phyloP scores from a whole-genome alignment of 2,888 invertebrate genomes.

The Pachydiplax longipennis region DNA sequence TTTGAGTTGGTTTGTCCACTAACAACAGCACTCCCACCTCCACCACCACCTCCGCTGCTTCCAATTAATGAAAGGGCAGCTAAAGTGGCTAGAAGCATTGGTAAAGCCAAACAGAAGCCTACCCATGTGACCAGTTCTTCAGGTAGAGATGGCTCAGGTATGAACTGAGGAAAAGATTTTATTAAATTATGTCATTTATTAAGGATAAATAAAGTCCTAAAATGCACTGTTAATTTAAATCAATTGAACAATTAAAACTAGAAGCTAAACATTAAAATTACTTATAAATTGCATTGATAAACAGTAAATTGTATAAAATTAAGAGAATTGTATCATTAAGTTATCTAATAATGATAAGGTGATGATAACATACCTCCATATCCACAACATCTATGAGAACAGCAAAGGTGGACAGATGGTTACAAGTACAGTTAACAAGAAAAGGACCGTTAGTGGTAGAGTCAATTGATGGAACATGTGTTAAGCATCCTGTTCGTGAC shows the following conservation, averaged over 20 bases:
- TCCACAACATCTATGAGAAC: slow-evolving; percentile 90
- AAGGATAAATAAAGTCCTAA: too few relatives aligned
- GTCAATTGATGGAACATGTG: slow-evolving; percentile 62
- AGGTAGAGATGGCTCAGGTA: slow-evolving; percentile 84
- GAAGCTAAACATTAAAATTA: not conserved
- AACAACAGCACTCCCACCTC: slow-evolving; percentile 56
- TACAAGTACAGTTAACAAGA: slow-evolving; percentile 90
- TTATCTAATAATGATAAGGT: not conserved
- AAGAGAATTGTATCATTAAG: not conserved
- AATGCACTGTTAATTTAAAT: too few relatives aligned
- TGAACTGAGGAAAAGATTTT: slow-evolving; percentile 64
- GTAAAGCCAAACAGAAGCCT: slow-evolving; percentile 83
- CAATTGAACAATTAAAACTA: too few relatives aligned
- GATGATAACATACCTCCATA: slow-evolving; percentile 71
- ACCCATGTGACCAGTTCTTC: slow-evolving; percentile 90
- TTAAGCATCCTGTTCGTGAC: slow-evolving; percentile 90
- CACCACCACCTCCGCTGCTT: slow-evolving; percentile 62
- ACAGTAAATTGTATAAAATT: not conserved
- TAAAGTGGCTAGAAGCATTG: slow-evolving; percentile 79
- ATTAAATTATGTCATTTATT: too few relatives aligned
- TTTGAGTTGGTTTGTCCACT: slow-evolving; percentile 82
- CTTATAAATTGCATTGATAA: not conserved
- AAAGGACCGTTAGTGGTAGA: slow-evolving; percentile 65
- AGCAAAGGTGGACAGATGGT: slow-evolving; percentile 89
- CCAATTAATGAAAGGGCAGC: slow-evolving; percentile 82